These are phyloP conservation scores for Tragelaphus buxtoni DNA, from an alignment of 2,113 vertebrate genomes.

Conservation along the genomic window DNA sequence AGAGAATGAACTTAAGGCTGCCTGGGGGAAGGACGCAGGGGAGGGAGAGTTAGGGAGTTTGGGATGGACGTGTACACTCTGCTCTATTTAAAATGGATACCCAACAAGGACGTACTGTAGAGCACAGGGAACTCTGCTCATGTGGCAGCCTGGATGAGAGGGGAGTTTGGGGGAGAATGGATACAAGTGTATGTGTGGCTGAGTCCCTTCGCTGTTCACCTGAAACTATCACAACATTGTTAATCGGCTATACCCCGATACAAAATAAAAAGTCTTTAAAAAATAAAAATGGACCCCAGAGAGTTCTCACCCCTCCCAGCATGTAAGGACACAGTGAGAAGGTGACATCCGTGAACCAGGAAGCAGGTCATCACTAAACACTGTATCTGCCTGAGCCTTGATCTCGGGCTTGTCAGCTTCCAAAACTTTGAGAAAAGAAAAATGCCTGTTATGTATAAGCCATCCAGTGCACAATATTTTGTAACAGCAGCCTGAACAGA, in stretches of 20 bases:
- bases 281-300: neutral
- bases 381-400: neutral
- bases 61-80: neutral
- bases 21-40: accelerated
- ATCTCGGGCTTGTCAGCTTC: neutral
- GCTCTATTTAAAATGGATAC: neutral
- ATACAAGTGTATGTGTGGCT: neutral
- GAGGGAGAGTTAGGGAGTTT: neutral
- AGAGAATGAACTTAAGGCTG: neutral
- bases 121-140: neutral
- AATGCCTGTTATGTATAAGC: neutral
- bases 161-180: neutral
- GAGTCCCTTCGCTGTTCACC: neutral
- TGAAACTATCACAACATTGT: neutral
- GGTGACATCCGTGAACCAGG: neutral
- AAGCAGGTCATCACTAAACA: neutral
- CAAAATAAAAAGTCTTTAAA: neutral
- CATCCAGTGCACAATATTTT: neutral
- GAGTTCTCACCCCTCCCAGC: neutral
- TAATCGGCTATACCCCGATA: neutral
- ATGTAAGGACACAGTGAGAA: neutral
- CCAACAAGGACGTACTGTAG: neutral
- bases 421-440: neutral
- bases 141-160: neutral
- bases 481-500: neutral